A percentile compares a stretch with the other conserved stretches of the same genome.
phyloP scores from a whole-genome alignment of 1,140 invertebrate species.

The Diachasmimorpha longicaudata region DNA sequence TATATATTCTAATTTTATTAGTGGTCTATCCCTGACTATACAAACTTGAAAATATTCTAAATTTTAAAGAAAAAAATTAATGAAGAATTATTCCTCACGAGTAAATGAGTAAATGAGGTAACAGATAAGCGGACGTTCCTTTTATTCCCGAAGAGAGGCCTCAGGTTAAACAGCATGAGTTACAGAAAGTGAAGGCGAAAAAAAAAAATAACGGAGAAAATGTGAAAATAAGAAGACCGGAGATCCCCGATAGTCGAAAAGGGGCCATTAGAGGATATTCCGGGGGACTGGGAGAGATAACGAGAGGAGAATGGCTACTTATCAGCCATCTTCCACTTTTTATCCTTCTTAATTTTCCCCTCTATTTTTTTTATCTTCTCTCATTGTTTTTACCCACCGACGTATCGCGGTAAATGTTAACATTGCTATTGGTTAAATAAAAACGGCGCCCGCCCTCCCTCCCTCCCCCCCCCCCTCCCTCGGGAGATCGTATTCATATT shows the following conservation, averaged over 20 bases:
- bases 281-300: neutral
- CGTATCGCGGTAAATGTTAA: neutral
- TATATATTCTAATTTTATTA: no score
- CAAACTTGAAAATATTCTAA: no score
- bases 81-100: no score
- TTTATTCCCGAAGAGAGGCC: neutral
- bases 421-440: neutral
- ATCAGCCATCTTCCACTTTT: neutral
- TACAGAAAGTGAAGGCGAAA: neutral
- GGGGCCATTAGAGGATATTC: conserved; percentile 17
- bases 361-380: neutral
- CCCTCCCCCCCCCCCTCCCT: no score
- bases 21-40: no score
- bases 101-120: no score
- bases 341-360: neutral
- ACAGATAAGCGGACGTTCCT: no score
- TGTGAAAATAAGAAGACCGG: conserved; percentile 6
- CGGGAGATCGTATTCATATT: conserved; percentile 24
- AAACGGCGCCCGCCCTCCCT: conserved; percentile 15
- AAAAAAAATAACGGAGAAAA: neutral
- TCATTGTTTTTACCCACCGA: neutral
- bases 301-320: neutral
- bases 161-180: neutral
- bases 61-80: no score
- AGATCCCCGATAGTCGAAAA: conserved; percentile 16